A percentile compares a stretch with the other conserved stretches of the same genome.
These are phyloP conservation scores for Pangasius sanitwongsei DNA, from an alignment of 2,797 vertebrate species.

Conservation along the genomic window DNA sequence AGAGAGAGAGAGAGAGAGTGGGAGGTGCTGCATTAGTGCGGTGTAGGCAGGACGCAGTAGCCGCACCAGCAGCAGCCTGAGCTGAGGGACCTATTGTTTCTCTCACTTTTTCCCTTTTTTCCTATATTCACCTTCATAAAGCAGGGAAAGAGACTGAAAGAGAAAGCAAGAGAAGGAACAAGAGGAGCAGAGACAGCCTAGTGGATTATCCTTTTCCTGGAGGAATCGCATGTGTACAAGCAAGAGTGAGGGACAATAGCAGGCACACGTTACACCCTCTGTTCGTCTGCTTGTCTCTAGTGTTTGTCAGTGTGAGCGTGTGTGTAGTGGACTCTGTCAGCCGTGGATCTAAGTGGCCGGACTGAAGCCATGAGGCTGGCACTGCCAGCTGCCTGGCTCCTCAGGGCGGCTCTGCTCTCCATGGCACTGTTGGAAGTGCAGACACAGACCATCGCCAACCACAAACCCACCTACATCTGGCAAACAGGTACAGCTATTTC, in stretches of 20 bases:
- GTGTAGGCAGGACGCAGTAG: slow-evolving; percentile 63
- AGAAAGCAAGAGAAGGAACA: slow-evolving; percentile 27
- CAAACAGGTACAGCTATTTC: slow-evolving; percentile 83
- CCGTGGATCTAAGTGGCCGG: slow-evolving; percentile 65
- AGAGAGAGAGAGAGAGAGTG: slow-evolving; percentile 45
- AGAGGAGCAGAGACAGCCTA: slow-evolving; percentile 17
- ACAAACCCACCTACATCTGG: slow-evolving; percentile 87
- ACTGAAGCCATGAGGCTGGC: slow-evolving; percentile 76
- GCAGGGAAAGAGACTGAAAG: slow-evolving; percentile 27
- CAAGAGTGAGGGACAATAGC: slow-evolving; percentile 55
- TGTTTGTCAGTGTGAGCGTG: slow-evolving; percentile 15
- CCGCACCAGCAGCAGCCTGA: slow-evolving; percentile 67
- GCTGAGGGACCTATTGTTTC: slow-evolving; percentile 88
- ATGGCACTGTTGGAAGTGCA: slow-evolving; percentile 68
- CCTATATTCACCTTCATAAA: slow-evolving; percentile 57
- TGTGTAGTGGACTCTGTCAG: slow-evolving; percentile 43
- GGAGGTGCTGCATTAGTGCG: slow-evolving; percentile 70
- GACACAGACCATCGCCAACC: slow-evolving; percentile 74
- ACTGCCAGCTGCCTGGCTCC: slow-evolving; percentile 61
- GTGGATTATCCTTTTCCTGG: slow-evolving; percentile 54
- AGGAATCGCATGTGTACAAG: slow-evolving; percentile 38
- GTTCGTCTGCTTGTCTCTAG: slow-evolving; percentile 12
- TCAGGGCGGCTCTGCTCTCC: slow-evolving; percentile 73
- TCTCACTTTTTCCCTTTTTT: slow-evolving; percentile 68
- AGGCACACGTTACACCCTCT: slow-evolving; percentile 49